Conservation (phyloP, 2,888 invertebrate species). For the Acanthoscelides obtectus region DNA sequence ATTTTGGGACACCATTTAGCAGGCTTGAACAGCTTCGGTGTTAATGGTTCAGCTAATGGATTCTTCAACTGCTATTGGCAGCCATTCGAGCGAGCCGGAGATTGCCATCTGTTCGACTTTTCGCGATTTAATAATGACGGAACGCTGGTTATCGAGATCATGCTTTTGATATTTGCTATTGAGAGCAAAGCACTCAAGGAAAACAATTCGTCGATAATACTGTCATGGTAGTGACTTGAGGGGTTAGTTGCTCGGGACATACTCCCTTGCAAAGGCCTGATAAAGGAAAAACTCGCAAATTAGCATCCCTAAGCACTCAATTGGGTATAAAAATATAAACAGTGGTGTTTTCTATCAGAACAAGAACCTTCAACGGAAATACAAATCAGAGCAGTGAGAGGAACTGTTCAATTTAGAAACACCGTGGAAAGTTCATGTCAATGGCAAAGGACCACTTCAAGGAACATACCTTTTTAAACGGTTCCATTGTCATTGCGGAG, state of each 20-base stretch:
- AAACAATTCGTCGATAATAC: neutral
- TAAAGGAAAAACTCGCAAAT: no score
- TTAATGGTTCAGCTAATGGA: neutral
- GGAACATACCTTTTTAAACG: constrained; percentile 81
- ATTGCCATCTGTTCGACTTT: neutral
- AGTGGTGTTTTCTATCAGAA: no score
- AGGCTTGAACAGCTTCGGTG: neutral
- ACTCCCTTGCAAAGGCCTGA: no score
- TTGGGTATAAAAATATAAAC: no score
- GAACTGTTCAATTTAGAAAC: constrained; percentile 78
- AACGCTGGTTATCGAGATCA: neutral
- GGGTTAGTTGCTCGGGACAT: no score
- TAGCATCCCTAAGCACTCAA: no score
- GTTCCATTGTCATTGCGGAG: constrained; percentile 96
- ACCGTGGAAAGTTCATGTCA: constrained; percentile 80
- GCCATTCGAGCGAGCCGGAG: neutral
- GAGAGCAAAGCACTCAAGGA: neutral
- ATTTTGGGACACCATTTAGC: no score
- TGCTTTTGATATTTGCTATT: neutral
- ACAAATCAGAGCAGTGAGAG: constrained; percentile 68
- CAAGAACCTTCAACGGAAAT: constrained; percentile 66
- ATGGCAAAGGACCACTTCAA: constrained; percentile 71
- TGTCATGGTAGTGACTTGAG: no score
- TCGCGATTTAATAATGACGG: neutral
- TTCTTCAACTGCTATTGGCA: neutral